Percentiles rank a stretch among this genome's conserved stretches.
These are phyloP conservation scores for Lanistes nyassanus DNA, from an alignment of 1,140 invertebrate species.

Conservation along the genomic window DNA sequence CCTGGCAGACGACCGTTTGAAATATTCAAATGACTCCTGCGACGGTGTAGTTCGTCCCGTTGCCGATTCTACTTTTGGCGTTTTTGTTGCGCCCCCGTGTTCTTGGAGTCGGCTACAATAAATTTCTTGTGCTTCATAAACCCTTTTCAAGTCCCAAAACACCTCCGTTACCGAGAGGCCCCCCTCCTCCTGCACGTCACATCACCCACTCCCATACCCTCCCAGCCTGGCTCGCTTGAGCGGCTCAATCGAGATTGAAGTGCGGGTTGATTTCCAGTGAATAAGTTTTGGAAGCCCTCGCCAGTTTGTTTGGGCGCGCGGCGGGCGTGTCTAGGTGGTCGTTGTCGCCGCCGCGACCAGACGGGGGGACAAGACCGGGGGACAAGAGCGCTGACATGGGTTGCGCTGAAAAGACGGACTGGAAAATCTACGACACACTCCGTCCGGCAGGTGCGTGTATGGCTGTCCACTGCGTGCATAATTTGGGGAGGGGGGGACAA, in stretches of 20 bases:
- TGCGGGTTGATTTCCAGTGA: conserved; percentile 27
- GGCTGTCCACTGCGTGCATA: too few species aligned
- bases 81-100: neutral
- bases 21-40: conserved; percentile 10
- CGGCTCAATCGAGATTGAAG: neutral
- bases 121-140: conserved; percentile 30
- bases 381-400: conserved; percentile 10
- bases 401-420: conserved; percentile 11
- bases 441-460: neutral
- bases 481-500: neutral
- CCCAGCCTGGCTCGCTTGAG: conserved; percentile 2
- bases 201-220: neutral
- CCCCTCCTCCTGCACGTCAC: neutral
- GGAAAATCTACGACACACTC: neutral
- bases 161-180: conserved; percentile 2
- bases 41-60: neutral
- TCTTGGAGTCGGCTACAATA: conserved; percentile 10
- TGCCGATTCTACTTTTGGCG: neutral
- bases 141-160: conserved; percentile 18
- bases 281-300: conserved; percentile 21
- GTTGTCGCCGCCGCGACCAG: neutral
- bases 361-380: too few species aligned
- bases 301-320: conserved; percentile 10
- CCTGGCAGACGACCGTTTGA: conserved; percentile 15
- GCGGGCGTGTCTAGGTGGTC: conserved; percentile 4